phyloP scores from a whole-genome alignment of 2,888 invertebrate genomes.

The Acronicta leporina region DNA sequence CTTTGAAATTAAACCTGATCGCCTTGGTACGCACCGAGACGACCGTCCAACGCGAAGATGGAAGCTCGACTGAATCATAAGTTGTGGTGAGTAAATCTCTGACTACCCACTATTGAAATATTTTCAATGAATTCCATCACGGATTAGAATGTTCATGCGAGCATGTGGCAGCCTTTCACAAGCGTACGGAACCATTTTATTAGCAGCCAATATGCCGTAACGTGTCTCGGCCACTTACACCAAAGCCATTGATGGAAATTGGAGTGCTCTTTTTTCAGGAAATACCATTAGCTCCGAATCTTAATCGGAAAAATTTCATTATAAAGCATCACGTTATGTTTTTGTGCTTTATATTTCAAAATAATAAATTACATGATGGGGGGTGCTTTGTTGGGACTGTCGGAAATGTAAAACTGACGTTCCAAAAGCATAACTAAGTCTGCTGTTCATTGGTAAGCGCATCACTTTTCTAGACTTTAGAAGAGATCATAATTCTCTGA shows the following conservation, averaged over 20 bases:
- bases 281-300: constrained; percentile 27
- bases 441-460: too few species aligned
- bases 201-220: constrained; percentile 68
- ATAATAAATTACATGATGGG: neutral
- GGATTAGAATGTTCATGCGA: constrained; percentile 64
- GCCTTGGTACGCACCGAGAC: constrained; percentile 51
- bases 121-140: constrained; percentile 66
- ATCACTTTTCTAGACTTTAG: too few species aligned
- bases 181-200: constrained; percentile 66
- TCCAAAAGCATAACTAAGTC: too few species aligned
- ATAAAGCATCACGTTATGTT: too few species aligned
- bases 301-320: constrained; percentile 18
- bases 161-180: constrained; percentile 67
- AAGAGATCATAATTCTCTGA: too few species aligned
- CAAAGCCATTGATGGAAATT: constrained; percentile 49
- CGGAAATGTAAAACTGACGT: too few species aligned
- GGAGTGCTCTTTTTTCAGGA: constrained; percentile 36
- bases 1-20: constrained; percentile 32
- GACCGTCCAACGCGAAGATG: constrained; percentile 53
- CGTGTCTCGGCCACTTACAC: constrained; percentile 49
- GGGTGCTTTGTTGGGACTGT: too few species aligned
- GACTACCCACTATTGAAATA: constrained; percentile 65
- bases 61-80: constrained; percentile 59
- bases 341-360: neutral
- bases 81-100: constrained; percentile 42